Base-by-base conservation (phyloP, 2,888 invertebrate genomes). In the Anagyrus pseudococci region DNA sequence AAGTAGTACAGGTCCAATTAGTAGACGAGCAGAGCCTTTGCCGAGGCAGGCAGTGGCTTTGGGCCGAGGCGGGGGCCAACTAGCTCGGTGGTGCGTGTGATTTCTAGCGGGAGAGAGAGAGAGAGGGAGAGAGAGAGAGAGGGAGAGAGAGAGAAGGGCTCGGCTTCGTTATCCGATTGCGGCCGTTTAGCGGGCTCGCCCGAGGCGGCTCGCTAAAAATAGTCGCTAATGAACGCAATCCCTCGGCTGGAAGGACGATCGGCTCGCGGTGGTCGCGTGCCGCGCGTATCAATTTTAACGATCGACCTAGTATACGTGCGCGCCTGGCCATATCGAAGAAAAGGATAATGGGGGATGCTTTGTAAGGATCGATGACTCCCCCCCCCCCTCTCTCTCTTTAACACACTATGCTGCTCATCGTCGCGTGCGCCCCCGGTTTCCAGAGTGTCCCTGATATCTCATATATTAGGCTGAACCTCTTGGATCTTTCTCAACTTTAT, bases 281-380 rank as follows among this genome's bases (percentile, higher is more conserved):
- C 65, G 49, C 15, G 43, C 68, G 73, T 71, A 74, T 74, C 71
- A 69, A 67, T 68, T 73, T 72, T 76, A 77, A 77, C 72, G 72
- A 74, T 70, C 72, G 46, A n/a, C n/a, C n/a, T n/a, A n/a, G n/a
- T n/a, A n/a, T n/a, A n/a, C n/a, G n/a, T 33, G 15, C 55, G 20
- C 26, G n/a, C 23, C 8, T 17, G 50, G 10, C 20, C 52, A 25
- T 53, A 59, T 60, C 54, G 47, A 59, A 53, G 54, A 55, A 49
- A 54, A 29, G 4, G 23, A 23, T 62, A 57, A 57, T 57, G 62
- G 20, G 6, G 17, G 43, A 43, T 19, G 1, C 19, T 7, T 7
- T 1, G 43, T 19, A 19, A 43, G 17, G 7, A 7, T 43, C 19
- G 15, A 13, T 33, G 2, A 17, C 33, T 20, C 15, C 17, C 33